These are phyloP conservation scores for Meloidogyne hapla DNA, from an alignment of 1,140 invertebrate species.

Conservation along the genomic window DNA sequence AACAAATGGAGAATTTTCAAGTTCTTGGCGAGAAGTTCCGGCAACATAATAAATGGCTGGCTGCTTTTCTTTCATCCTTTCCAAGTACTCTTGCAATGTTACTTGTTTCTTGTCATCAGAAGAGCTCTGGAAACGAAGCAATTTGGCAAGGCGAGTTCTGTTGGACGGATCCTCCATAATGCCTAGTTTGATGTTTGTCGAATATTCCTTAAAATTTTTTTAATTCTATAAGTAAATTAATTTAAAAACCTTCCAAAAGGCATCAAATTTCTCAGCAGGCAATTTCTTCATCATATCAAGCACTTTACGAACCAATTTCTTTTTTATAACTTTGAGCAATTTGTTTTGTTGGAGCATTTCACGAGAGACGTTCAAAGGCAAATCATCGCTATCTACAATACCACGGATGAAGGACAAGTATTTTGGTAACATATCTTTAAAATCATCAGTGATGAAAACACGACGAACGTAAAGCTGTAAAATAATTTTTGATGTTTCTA, in stretches of 20 bases:
- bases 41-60: constrained; percentile 94
- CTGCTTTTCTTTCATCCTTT: constrained; percentile 95
- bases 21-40: constrained; percentile 75
- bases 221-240: not conserved
- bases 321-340: constrained; percentile 96
- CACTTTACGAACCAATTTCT: constrained; percentile 95
- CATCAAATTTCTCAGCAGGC: constrained; percentile 81
- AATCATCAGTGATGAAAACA: constrained; percentile 99
- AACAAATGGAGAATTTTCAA: constrained; percentile 89
- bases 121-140: constrained; percentile 87
- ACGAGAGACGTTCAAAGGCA: constrained; percentile 94
- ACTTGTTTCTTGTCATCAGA: constrained; percentile 73
- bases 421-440: constrained; percentile 98
- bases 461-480: constrained; percentile 81
- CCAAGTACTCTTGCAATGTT: constrained; percentile 83
- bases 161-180: constrained; percentile 96
- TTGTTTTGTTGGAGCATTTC: constrained; percentile 96
- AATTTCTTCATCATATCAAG: constrained; percentile 92
- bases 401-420: constrained; percentile 91
- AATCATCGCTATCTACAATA: constrained; percentile 97
- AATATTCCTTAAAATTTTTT: constrained; percentile 75
- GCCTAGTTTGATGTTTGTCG: constrained; percentile 94
- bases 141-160: constrained; percentile 86
- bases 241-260: constrained; percentile 82
- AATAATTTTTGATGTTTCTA: constrained; percentile 26